Evolutionary conservation across 92 coral and sea anemone genomes (phyloP).

Genomic region (Epizoanthus ramosus): DNA sequence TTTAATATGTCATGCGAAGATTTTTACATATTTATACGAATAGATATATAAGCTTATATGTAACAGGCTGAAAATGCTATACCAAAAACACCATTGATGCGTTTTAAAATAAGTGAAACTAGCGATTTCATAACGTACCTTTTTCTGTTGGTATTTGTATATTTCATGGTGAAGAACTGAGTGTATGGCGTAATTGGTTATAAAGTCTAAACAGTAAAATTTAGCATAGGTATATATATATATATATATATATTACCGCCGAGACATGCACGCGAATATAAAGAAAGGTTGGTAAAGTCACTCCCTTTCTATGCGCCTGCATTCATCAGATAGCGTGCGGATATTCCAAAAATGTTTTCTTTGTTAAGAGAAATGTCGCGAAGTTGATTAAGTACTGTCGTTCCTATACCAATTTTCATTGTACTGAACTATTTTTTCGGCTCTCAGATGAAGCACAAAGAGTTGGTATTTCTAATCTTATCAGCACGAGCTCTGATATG

Average conservation of each 20-base stretch:
- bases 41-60: no score
- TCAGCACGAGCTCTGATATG: neutral
- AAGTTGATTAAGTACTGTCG: neutral
- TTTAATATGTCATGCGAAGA: no score
- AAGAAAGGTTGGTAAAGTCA: constrained; percentile 1
- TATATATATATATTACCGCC: neutral
- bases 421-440: neutral
- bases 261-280: constrained; percentile 23
- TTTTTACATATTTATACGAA: no score
- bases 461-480: neutral
- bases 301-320: constrained; percentile 4
- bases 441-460: neutral
- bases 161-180: no score
- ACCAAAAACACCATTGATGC: no score
- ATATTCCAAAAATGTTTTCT: constrained; percentile 33
- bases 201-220: neutral
- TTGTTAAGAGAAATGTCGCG: constrained; percentile 20
- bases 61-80: no score
- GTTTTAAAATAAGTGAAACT: no score
- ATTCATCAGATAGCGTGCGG: constrained; percentile 15
- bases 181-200: no score
- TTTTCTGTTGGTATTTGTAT: no score
- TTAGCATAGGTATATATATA: neutral
- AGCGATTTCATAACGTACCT: no score
- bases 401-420: neutral